Conservation (phyloP, 2,113 vertebrate genomes). For the Menura novaehollandiae region DNA sequence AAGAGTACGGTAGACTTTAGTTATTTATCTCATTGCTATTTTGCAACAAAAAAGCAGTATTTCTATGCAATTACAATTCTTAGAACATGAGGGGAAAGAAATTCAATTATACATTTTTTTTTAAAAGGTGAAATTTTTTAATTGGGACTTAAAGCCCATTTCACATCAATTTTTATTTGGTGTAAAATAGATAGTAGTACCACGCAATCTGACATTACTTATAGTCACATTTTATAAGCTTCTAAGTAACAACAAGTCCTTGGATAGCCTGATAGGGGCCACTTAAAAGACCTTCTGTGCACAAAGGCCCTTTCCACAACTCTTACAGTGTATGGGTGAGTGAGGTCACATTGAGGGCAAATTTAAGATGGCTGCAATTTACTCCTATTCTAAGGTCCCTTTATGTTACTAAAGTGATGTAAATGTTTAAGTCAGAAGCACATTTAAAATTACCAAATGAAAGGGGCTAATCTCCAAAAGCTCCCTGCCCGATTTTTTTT, state of each 20-base stretch:
- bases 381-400: slow-evolving; percentile 24
- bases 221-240: background rate
- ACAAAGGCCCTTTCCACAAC: slow-evolving; percentile 29
- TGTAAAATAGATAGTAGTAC: background rate
- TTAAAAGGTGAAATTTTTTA: background rate
- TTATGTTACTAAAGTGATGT: slow-evolving; percentile 53
- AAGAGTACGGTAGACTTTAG: background rate
- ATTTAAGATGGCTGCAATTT: slow-evolving; percentile 57
- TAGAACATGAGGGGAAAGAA: background rate
- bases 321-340: background rate
- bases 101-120: background rate
- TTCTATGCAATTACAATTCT: background rate
- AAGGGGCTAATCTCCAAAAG: slow-evolving; percentile 41
- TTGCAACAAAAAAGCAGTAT: background rate
- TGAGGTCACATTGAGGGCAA: slow-evolving; percentile 44
- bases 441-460: slow-evolving; percentile 56
- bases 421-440: slow-evolving; percentile 50
- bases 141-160: background rate
- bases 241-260: background rate
- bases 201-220: background rate
- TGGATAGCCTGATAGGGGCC: background rate
- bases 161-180: background rate
- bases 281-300: background rate
- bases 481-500: background rate
- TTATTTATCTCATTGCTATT: background rate